phyloP scores from a whole-genome alignment of 2,888 invertebrate species.

The Bimastos eiseni region DNA sequence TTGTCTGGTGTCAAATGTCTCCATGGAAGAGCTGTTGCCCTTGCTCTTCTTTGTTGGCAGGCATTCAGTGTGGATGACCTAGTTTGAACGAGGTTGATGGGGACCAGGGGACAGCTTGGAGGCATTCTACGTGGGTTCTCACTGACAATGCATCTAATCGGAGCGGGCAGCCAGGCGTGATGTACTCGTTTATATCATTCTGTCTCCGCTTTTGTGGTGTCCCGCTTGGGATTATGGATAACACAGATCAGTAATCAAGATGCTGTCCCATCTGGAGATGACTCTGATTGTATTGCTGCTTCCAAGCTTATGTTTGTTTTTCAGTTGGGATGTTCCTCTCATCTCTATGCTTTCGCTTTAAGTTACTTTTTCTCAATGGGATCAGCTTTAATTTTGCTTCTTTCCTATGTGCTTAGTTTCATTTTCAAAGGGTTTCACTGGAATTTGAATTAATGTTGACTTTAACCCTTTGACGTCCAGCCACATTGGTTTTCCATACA shows the following conservation, averaged over 20 bases:
- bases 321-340: neutral
- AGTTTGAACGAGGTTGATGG: constrained; percentile 17
- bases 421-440: neutral
- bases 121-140: neutral
- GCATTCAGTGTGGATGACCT: neutral
- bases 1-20: neutral
- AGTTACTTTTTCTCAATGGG: neutral
- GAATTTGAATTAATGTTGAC: neutral
- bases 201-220: neutral
- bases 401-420: neutral
- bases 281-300: neutral
- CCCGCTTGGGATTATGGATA: constrained; percentile 13
- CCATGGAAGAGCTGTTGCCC: neutral
- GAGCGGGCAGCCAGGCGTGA: constrained; percentile 16
- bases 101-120: neutral
- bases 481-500: no score
- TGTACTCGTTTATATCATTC: neutral
- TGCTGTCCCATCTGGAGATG: constrained; percentile 6
- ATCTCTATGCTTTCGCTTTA: neutral
- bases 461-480: no score
- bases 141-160: constrained; percentile 7
- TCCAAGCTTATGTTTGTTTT: neutral
- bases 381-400: neutral
- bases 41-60: constrained; percentile 8
- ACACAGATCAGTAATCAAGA: constrained; percentile 13